Percentiles rank a stretch among this genome's conserved stretches.
These are phyloP conservation scores for Pogona vitticeps DNA, from an alignment of 2,113 vertebrate species.

Conservation along the genomic window DNA sequence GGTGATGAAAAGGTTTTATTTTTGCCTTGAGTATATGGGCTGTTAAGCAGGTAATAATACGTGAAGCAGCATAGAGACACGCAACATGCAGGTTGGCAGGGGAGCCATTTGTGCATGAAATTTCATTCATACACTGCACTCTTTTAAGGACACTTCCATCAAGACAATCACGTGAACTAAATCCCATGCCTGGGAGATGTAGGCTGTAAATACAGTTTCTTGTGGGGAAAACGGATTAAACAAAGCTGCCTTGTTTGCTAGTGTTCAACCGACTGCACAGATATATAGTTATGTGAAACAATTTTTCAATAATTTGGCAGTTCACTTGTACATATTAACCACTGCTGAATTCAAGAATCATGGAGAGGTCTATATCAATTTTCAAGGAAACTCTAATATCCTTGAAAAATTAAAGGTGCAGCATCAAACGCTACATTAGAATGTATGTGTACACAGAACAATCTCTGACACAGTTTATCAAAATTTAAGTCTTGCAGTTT, in stretches of 20 bases:
- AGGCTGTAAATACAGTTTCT: slow-evolving; percentile 21
- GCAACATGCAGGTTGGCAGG: neutral
- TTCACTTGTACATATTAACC: neutral
- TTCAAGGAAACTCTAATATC: neutral
- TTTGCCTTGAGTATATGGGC: neutral
- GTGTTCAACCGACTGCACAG: neutral
- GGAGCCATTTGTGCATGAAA: neutral
- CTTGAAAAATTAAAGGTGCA: neutral
- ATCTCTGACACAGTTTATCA: neutral
- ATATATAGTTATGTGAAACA: slow-evolving; percentile 2
- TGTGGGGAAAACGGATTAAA: neutral
- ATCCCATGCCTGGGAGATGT: neutral
- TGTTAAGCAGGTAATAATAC: neutral
- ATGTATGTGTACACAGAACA: slow-evolving; percentile 31
- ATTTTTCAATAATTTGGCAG: slow-evolving; percentile 44
- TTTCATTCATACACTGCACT: neutral
- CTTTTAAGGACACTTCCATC: neutral
- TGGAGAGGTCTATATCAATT: neutral
- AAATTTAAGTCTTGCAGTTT: neutral
- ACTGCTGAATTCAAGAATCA: accelerated
- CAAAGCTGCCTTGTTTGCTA: neutral
- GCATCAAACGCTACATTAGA: slow-evolving; percentile 51
- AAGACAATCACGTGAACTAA: neutral
- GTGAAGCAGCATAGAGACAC: too few relatives aligned
- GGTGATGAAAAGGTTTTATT: neutral